Conservation (phyloP, 2,888 invertebrate genomes). For the Cryptosula pallasiana region DNA sequence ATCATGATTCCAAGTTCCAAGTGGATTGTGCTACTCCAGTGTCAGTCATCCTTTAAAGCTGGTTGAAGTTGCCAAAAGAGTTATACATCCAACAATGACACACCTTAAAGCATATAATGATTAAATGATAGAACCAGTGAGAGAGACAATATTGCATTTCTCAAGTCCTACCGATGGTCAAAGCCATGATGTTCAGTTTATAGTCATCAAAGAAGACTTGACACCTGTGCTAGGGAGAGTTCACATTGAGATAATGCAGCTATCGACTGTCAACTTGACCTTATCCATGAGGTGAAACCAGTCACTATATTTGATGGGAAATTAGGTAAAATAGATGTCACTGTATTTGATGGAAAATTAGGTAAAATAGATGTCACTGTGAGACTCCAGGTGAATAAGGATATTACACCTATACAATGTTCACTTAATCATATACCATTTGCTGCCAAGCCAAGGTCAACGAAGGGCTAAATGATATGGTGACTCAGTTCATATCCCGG, state of each 20-base stretch:
- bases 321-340: background rate
- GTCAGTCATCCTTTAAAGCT: constrained; percentile 20
- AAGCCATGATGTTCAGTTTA: background rate
- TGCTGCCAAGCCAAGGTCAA: constrained; percentile 25
- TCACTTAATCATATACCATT: constrained; percentile 25
- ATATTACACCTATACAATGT: background rate
- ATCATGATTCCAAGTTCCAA: constrained; percentile 25
- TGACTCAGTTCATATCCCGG: constrained; percentile 22
- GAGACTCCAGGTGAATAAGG: background rate
- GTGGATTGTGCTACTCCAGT: constrained; percentile 27
- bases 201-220: background rate
- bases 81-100: background rate
- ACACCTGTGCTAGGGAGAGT: background rate
- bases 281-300: constrained; percentile 19
- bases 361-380: background rate
- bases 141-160: background rate
- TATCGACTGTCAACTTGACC: constrained; percentile 26
- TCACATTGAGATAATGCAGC: constrained; percentile 23
- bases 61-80: background rate
- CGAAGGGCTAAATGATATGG: constrained; percentile 25
- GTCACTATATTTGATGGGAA: constrained; percentile 17
- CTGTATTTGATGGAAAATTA: constrained; percentile 4
- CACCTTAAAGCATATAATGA: background rate
- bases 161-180: background rate
- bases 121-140: background rate